phyloP scores from a whole-genome alignment of 2,797 vertebrate genomes.

The Lindbergichthys nudifrons region DNA sequence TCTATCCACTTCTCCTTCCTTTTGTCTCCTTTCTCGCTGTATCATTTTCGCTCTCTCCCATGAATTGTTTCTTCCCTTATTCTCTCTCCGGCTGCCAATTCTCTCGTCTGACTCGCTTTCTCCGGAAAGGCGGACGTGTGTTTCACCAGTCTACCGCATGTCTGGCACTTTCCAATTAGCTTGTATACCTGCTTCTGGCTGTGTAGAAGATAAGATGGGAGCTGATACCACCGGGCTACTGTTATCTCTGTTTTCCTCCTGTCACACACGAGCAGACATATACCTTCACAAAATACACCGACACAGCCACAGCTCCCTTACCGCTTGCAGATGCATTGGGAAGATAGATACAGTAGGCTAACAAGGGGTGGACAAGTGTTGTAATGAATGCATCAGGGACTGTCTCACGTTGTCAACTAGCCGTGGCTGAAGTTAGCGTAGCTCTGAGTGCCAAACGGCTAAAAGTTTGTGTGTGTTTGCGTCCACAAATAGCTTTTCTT shows the following conservation, averaged over 20 bases:
- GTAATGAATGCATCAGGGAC: constrained; percentile 77
- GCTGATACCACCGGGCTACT: constrained; percentile 71
- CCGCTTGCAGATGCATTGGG: constrained; percentile 52
- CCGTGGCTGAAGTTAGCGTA: constrained; percentile 26
- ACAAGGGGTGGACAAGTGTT: constrained; percentile 64
- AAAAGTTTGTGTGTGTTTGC: constrained; percentile 23
- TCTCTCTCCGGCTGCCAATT: constrained; percentile 54
- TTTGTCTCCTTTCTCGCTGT: constrained; percentile 66
- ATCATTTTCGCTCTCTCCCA: constrained; percentile 51
- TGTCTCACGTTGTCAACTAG: constrained; percentile 51
- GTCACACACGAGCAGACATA: constrained; percentile 73
- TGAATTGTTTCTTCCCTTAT: constrained; percentile 40
- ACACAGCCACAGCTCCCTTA: constrained; percentile 43
- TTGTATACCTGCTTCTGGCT: constrained; percentile 81
- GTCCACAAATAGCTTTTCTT: constrained; percentile 31
- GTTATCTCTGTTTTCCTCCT: constrained; percentile 81
- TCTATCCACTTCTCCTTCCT: constrained; percentile 39
- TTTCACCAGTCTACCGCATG: constrained; percentile 66
- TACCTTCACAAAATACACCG: constrained; percentile 52
- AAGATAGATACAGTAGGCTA: constrained; percentile 60
- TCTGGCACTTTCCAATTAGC: constrained; percentile 85
- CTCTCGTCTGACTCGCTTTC: constrained; percentile 42
- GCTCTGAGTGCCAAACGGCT: constrained; percentile 19
- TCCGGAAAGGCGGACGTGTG: constrained; percentile 65
- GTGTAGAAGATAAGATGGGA: constrained; percentile 82